Conservation (phyloP, 92 coral and sea anemone genomes). For the Chrysogorgia sp. region DNA sequence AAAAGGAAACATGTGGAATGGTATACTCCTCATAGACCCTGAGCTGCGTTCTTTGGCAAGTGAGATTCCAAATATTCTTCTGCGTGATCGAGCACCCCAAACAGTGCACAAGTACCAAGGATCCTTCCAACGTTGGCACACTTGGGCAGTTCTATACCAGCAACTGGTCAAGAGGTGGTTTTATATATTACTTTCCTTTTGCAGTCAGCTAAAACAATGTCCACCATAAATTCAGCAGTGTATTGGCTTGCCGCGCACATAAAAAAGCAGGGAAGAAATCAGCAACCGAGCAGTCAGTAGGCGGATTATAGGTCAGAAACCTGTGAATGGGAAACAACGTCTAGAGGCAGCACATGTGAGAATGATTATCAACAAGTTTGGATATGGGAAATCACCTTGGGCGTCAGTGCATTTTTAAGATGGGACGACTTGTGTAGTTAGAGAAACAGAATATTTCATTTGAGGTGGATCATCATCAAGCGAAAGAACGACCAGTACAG, state of each 20-base stretch:
- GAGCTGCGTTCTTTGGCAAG: slow-evolving; percentile 20
- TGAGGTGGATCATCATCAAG: slow-evolving; percentile 6
- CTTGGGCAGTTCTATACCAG: slow-evolving; percentile 24
- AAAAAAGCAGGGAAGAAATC: neutral
- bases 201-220: slow-evolving; percentile 22
- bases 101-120: slow-evolving; percentile 21
- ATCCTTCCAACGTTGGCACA: slow-evolving; percentile 19
- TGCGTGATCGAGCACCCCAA: slow-evolving; percentile 25
- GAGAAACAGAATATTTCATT: neutral
- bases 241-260: slow-evolving; percentile 31
- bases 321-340: slow-evolving; percentile 31
- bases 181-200: slow-evolving; percentile 4
- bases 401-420: slow-evolving; percentile 40
- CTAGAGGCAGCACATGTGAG: slow-evolving; percentile 27
- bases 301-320: slow-evolving; percentile 25
- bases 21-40: neutral
- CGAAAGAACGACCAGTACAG: slow-evolving; percentile 41
- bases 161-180: slow-evolving; percentile 18
- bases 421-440: slow-evolving; percentile 32
- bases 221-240: slow-evolving; percentile 15
- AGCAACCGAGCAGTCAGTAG: slow-evolving; percentile 34
- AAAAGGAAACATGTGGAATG: neutral
- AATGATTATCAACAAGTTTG: neutral
- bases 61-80: slow-evolving; percentile 21
- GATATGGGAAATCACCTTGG: slow-evolving; percentile 6